A percentile compares a stretch with the other conserved stretches of the same genome.
These are phyloP conservation scores for Eidolon dupreanum DNA, from an alignment of 2,797 vertebrate genomes.

Conservation along the genomic window DNA sequence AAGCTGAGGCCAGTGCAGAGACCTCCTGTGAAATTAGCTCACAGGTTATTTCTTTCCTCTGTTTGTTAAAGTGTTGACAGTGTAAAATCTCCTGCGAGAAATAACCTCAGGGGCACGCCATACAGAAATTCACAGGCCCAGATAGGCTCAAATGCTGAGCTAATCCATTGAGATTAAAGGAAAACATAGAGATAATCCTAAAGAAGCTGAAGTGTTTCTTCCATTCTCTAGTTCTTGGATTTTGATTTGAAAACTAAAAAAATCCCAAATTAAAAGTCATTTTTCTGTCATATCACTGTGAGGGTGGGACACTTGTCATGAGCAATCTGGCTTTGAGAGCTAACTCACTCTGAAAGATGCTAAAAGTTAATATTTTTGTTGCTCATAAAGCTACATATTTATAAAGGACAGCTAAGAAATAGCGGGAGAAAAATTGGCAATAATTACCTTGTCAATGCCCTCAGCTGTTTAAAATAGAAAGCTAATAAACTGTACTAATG, in stretches of 20 bases:
- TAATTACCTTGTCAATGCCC: not conserved
- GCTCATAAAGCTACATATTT: not conserved
- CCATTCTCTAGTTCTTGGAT: not conserved
- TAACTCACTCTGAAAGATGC: not conserved
- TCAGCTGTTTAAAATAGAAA: not conserved
- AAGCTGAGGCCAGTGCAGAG: not conserved
- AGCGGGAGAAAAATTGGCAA: not conserved
- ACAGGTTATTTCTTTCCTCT: slow-evolving; percentile 22
- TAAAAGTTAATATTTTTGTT: not conserved
- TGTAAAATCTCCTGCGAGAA: not conserved
- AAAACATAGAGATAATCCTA: not conserved
- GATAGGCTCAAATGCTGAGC: not conserved
- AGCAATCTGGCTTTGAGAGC: not conserved
- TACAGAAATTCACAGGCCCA: not conserved
- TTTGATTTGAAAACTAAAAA: not conserved
- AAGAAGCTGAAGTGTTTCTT: not conserved
- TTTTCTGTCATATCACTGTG: not conserved
- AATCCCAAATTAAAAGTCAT: not conserved
- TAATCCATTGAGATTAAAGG: not conserved
- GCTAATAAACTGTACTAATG: not conserved
- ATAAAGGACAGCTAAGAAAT: not conserved
- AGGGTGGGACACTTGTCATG: not conserved
- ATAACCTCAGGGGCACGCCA: not conserved
- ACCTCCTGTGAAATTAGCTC: not conserved
- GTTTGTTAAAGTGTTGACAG: not conserved